Evolutionary conservation across 2,113 vertebrate species (phyloP).

Genomic region (Albula glossodonta): DNA sequence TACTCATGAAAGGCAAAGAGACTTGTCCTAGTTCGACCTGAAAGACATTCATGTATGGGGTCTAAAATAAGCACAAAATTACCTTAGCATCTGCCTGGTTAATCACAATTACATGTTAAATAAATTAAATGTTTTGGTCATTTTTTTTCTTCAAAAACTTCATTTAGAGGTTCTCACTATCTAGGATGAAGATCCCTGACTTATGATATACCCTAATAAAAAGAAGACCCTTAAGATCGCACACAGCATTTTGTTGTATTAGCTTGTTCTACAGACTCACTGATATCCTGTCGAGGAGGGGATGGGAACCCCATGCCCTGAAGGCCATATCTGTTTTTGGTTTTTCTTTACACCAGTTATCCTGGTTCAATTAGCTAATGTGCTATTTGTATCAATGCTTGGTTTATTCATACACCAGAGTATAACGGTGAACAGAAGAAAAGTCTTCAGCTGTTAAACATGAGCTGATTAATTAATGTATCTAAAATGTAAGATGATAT

Average conservation of each 20-base stretch:
- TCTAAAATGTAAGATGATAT: no score
- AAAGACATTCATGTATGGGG: neutral
- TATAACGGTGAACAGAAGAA: no score
- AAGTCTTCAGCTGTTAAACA: no score
- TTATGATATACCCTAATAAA: neutral
- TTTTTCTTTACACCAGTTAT: no score
- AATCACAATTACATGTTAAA: constrained; percentile 6
- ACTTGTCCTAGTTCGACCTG: constrained; percentile 14
- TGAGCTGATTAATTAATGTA: no score
- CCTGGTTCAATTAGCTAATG: no score
- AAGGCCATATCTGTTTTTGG: no score
- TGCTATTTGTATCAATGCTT: no score
- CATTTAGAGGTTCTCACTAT: neutral
- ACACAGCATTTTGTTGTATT: neutral
- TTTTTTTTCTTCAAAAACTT: neutral
- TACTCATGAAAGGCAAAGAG: neutral
- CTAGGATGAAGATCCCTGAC: neutral
- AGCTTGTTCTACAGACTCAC: neutral
- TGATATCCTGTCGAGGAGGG: neutral
- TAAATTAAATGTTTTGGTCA: neutral
- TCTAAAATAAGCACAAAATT: constrained; percentile 10
- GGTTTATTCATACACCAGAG: no score
- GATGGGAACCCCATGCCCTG: no score
- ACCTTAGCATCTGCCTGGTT: constrained; percentile 4
- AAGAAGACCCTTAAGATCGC: no score